A percentile compares a stretch with the other conserved stretches of the same genome.
Evolutionary conservation across 1,140 invertebrate genomes (phyloP).

Genomic region (Maniola jurtina): DNA sequence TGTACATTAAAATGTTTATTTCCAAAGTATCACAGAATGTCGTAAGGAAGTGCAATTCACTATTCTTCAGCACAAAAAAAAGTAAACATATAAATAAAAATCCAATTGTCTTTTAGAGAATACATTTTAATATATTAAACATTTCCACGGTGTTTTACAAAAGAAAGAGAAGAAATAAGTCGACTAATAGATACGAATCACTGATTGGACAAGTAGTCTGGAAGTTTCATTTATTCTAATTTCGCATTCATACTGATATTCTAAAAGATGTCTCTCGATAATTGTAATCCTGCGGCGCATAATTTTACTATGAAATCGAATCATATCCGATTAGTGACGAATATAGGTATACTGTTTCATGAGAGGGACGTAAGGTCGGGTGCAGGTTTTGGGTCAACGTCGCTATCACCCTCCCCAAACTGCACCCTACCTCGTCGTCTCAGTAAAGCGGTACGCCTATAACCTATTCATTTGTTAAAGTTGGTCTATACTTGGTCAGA

Average conservation of each 20-base stretch:
- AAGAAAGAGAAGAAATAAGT: constrained; percentile 28
- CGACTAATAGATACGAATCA: constrained; percentile 19
- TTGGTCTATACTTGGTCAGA: no score
- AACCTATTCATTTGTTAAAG: no score
- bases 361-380: no score
- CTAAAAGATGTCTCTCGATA: neutral
- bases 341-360: no score
- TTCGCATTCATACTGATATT: constrained; percentile 3
- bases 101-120: constrained; percentile 32
- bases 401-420: no score
- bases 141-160: constrained; percentile 31
- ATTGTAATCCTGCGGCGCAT: no score
- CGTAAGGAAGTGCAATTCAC: constrained; percentile 78
- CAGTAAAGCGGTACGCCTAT: no score
- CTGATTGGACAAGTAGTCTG: constrained; percentile 18
- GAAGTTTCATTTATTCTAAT: neutral
- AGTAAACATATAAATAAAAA: constrained; percentile 46
- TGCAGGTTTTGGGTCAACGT: no score
- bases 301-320: no score
- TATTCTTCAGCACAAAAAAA: constrained; percentile 78
- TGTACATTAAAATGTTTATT: constrained; percentile 21
- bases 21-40: constrained; percentile 48
- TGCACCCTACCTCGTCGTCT: no score
- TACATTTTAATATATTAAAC: constrained; percentile 49
- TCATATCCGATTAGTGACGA: no score